Percentiles rank a stretch among this genome's conserved stretches.
Conservation (phyloP, 2,888 invertebrate genomes). For the Amblyteles armatorius region DNA sequence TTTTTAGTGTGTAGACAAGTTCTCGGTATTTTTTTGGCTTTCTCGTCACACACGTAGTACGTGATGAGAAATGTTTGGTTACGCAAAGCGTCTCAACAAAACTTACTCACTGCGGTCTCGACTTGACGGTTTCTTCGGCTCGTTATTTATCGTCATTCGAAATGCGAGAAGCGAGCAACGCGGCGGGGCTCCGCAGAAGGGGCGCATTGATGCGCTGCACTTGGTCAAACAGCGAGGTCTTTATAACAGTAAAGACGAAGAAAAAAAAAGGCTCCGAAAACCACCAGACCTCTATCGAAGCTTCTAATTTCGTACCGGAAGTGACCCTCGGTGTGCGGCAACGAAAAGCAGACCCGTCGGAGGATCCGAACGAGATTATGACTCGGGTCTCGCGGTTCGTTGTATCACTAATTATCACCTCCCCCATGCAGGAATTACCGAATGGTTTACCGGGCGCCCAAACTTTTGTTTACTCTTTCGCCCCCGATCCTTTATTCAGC, state of each 20-base stretch:
- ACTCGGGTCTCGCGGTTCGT: background rate
- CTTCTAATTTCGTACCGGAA: constrained; percentile 83
- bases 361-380: background rate
- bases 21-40: too few species aligned
- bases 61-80: too few species aligned
- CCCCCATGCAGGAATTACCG: background rate
- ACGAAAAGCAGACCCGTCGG: background rate
- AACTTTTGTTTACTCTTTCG: too few species aligned
- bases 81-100: too few species aligned
- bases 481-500: background rate
- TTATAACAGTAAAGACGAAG: constrained; percentile 54
- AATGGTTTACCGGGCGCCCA: background rate
- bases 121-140: too few species aligned
- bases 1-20: too few species aligned
- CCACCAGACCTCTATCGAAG: constrained; percentile 77
- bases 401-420: background rate
- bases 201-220: background rate
- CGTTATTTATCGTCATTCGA: background rate
- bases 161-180: background rate
- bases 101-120: too few species aligned
- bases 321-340: constrained; percentile 71
- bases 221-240: constrained; percentile 71
- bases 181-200: background rate
- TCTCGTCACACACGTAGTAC: too few species aligned
- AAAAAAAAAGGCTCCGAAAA: constrained; percentile 20